Base-by-base conservation (phyloP, 53 echinoderm and acorn worm genomes). In the Antedon mediterranea region DNA sequence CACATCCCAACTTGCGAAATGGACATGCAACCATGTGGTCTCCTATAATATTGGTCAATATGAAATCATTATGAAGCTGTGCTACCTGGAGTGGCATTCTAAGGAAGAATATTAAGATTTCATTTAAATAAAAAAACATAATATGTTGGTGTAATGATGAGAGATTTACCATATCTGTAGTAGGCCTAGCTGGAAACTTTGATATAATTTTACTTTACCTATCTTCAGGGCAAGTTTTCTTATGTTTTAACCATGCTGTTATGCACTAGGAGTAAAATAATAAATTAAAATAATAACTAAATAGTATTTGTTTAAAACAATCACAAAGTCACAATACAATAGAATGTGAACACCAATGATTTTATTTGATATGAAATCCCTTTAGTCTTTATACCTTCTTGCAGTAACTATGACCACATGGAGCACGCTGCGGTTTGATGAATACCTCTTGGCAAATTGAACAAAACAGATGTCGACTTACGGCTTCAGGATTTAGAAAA, bases 371-470 rank as follows among this genome's bases (percentile, higher is more conserved):
- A 37, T 4, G 11, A 37, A 37, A 11, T 37, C 11, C 37, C 37
- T 11, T 6, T 37, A 37, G 11, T n/a, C n/a, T n/a, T n/a, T n/a
- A 74, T 71, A 90, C 90, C 83, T 84, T 80, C 77, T 87, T 84
- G 43, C 90, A 90, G 43, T 82, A 90, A 73, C 90, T 90, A 84
- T 90, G 90, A 31, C 90, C 90, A 80, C 90, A 90, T 0, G 90
- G 90, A 14, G 90, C 90, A 80, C 90, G 72, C 34, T 85, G 90
- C 43, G 90, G 90, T 33, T 90, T 87, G 29, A 75, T 82, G 75
- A 90, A 90, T n/a, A 90, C 90, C 34, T 90, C 90, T 57, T 90
- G 90, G 30, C 90, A 90, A 73, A 90, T 78, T 42, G 90, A 90
- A 77, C 90, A 90, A 70, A 32, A 90, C 5, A 90, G 83, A 77